Evolutionary conservation across 2,113 vertebrate species (phyloP).

Genomic region (Austrofundulus limnaeus): DNA sequence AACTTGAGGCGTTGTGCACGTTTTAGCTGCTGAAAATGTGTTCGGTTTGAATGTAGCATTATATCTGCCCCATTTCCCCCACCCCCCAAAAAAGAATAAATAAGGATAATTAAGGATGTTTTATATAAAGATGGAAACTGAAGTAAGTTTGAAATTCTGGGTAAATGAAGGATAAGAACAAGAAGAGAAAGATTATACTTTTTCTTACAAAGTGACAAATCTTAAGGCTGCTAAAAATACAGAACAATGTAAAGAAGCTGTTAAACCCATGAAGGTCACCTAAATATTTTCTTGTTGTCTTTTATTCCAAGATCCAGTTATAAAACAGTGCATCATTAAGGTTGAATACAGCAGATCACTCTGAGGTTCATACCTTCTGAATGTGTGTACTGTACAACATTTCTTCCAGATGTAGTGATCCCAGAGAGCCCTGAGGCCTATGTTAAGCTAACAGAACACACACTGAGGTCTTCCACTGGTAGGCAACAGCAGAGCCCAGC

Average conservation of each 20-base stretch:
- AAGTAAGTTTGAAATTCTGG: not conserved
- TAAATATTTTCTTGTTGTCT: slow-evolving; percentile 1
- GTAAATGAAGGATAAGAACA: not conserved
- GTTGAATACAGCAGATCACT: not conserved
- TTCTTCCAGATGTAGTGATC: slow-evolving; percentile 95
- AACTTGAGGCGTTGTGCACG: no score
- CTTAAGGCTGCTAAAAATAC: not conserved
- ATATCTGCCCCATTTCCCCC: no score
- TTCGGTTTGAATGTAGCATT: no score
- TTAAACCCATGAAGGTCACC: not conserved
- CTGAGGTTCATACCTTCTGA: slow-evolving; percentile 40
- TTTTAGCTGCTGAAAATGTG: no score
- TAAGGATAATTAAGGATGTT: no score
- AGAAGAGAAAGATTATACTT: no score
- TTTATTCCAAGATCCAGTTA: not conserved
- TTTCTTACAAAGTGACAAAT: not conserved
- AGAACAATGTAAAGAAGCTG: not conserved
- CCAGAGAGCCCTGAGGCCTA: slow-evolving; percentile 93
- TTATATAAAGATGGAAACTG: not conserved
- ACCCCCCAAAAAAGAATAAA: no score
- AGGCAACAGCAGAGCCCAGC: slow-evolving; percentile 79
- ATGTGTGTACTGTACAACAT: slow-evolving; percentile 78
- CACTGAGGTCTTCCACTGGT: slow-evolving; percentile 90
- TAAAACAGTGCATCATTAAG: not conserved
- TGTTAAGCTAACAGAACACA: slow-evolving; percentile 94